Evolutionary conservation across 1,140 invertebrate species (phyloP), one percentile per base, ranked within the genome.

Genomic region (Drosophila arizonae): DNA sequence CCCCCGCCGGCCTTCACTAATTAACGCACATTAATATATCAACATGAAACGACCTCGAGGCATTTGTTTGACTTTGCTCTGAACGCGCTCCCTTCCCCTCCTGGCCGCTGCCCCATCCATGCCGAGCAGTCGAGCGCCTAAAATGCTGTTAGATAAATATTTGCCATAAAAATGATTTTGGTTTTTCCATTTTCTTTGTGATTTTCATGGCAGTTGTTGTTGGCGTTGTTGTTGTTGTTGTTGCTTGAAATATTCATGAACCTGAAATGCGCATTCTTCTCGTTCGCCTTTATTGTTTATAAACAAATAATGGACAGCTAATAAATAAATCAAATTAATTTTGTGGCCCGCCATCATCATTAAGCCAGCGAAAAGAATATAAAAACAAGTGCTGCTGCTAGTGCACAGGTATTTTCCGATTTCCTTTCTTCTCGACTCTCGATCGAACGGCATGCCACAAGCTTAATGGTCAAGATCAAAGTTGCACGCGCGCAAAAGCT

Each of bases 321-420:
- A 87, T 87, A 87, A 87, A 87, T 87, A 88, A 87, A 87, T 87
- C 84, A 87, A 88, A 79, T 86, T 86, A 75, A 85, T 77, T 75
- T 39, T 28, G 50, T 24, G 15, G 54, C 55, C 26, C 10, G 28
- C 50, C 48, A 24, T n/a, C 48, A 24, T 21, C 46, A 52, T 28
- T 30, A 57, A 60, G 43, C 5, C 15, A 55, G 48, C 6, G 41
- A 45, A 45, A 50, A 60, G 28, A 55, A 55, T 48, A 15, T 39
- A 11, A 48, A 71, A 50, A 50, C 21, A 50, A 50, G 48, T 50
- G 48, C 43, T 50, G 24, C 21, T 24, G 48, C 48, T 46, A 46
- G 48, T 50, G 48, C 13, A 24, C 48, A 50, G 48, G 21, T 50
- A 50, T 50, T 50, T 26, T 0, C 4, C 4, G 8, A 15, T n/a